Percentiles rank a stretch among this genome's conserved stretches.
These are phyloP conservation scores for Torymus auratus DNA, from an alignment of 2,888 invertebrate genomes.

Conservation along the genomic window DNA sequence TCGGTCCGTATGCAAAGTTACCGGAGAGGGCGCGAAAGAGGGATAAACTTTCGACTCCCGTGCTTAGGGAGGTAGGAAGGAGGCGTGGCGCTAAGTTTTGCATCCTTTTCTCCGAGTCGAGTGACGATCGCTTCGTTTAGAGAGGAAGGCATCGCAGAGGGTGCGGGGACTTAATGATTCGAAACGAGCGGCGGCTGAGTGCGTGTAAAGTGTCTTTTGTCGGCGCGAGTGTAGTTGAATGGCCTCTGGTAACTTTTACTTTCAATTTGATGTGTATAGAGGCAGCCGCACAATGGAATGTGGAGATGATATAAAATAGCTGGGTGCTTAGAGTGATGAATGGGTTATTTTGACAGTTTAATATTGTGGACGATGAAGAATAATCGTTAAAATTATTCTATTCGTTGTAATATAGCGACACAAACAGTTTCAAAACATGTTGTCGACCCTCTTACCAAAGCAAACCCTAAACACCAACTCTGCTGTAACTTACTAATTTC, in stretches of 20 bases:
- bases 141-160: neutral
- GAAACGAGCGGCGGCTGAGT: conserved; percentile 1
- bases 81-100: no score
- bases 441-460: neutral
- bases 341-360: no score
- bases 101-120: neutral
- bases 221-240: neutral
- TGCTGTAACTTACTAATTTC: neutral
- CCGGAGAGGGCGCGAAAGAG: neutral
- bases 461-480: neutral
- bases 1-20: no score
- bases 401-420: no score
- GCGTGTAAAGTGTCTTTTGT: conserved; percentile 7
- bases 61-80: neutral
- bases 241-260: conserved; percentile 13
- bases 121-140: conserved; percentile 29
- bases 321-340: no score
- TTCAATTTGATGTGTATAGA: conserved; percentile 12
- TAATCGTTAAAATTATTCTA: no score
- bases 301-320: no score
- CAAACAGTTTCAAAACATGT: no score
- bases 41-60: conserved; percentile 17
- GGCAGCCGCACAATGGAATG: neutral
- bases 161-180: conserved; percentile 32
- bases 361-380: no score